Evolutionary conservation across 37 sponge, comb jelly and placozoan species (phyloP).

Genomic region (Chondrilla cf. caribensis): DNA sequence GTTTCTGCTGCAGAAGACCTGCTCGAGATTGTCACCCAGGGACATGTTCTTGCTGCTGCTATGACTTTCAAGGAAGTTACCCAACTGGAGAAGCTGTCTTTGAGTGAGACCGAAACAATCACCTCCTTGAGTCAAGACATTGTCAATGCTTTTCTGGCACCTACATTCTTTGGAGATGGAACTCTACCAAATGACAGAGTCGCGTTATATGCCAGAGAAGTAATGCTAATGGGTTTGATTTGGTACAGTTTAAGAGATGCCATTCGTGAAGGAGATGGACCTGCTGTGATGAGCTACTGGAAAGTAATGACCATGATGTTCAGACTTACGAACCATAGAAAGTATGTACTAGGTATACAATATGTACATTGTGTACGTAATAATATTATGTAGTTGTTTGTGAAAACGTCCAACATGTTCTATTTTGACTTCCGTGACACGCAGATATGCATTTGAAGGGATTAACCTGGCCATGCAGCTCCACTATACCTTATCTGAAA

Average conservation of each 20-base stretch:
- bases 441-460: conserved; percentile 35
- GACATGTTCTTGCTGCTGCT: conserved; percentile 39
- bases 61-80: conserved; percentile 23
- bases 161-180: conserved; percentile 12
- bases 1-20: conserved; percentile 37
- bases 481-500: conserved; percentile 39
- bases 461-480: conserved; percentile 31
- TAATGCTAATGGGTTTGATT: conserved; percentile 15
- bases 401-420: neutral
- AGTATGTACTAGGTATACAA: neutral
- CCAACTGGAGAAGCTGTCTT: conserved; percentile 7
- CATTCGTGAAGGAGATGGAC: conserved; percentile 26
- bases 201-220: conserved; percentile 5
- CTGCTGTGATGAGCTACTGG: conserved; percentile 14
- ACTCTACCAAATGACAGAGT: conserved; percentile 7
- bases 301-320: conserved; percentile 15
- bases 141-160: conserved; percentile 17
- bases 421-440: neutral
- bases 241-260: conserved; percentile 22
- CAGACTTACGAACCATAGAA: conserved; percentile 17
- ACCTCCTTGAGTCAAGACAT: conserved; percentile 20
- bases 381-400: neutral
- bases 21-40: conserved; percentile 6
- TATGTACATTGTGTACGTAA: neutral
- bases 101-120: neutral